Conservation (phyloP, 1,140 invertebrate species). For the Drosophila sturtevanti region DNA sequence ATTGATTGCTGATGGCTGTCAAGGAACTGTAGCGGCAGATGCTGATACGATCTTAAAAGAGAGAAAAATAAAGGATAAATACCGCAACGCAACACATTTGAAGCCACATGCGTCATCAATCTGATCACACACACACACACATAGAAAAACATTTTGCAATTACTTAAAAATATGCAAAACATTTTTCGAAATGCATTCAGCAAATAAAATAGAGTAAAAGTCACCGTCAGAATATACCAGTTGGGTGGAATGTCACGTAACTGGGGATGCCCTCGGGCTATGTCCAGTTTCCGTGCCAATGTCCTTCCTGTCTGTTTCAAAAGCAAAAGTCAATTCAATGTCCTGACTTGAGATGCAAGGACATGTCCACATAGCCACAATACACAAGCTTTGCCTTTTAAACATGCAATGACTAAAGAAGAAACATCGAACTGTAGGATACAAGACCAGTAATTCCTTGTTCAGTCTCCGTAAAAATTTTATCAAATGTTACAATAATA, state of each 20-base stretch:
- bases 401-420: neutral
- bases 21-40: conserved; percentile 2
- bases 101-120: conserved; percentile 27
- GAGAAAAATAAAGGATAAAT: conserved; percentile 7
- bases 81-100: conserved; percentile 15
- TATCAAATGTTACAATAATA: neutral
- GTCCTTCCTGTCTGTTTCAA: conserved; percentile 27
- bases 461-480: neutral
- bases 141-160: conserved; percentile 55
- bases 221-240: conserved; percentile 14
- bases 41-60: neutral
- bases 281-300: conserved; percentile 52
- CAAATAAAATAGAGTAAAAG: conserved; percentile 40
- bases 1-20: conserved; percentile 60
- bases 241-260: conserved; percentile 4
- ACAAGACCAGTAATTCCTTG: neutral
- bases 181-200: conserved; percentile 68
- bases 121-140: conserved; percentile 43
- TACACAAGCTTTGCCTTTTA: neutral
- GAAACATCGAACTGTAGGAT: conserved; percentile 19
- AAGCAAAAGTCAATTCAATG: conserved; percentile 51
- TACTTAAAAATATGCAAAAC: conserved; percentile 71
- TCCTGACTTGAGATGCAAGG: conserved; percentile 43
- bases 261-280: conserved; percentile 13
- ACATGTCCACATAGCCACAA: conserved; percentile 33